Evolutionary conservation across 1,140 invertebrate genomes (phyloP).

Genomic region (Holotrichia oblita): DNA sequence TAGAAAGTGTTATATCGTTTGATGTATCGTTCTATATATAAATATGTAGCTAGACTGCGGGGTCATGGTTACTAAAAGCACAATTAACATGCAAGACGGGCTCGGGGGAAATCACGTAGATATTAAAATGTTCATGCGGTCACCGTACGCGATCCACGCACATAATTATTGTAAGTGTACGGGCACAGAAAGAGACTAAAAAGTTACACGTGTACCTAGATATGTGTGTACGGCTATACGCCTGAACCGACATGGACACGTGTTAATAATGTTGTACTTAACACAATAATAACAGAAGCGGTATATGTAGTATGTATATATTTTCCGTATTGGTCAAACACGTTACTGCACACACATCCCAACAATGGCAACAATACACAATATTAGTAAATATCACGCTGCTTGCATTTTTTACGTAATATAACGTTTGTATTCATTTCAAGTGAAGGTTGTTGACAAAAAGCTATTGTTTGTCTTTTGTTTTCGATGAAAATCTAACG

Average conservation of each 20-base stretch:
- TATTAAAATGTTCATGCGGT: constrained; percentile 24
- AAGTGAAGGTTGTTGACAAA: constrained; percentile 35
- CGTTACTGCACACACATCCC: no score
- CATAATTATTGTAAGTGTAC: background rate
- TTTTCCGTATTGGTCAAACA: background rate
- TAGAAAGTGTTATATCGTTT: background rate
- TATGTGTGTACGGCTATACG: background rate
- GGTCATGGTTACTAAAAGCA: constrained; percentile 30
- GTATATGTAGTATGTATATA: no score
- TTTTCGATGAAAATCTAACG: background rate
- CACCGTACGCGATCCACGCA: background rate
- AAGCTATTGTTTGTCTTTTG: constrained; percentile 38
- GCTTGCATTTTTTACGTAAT: background rate
- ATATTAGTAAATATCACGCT: background rate
- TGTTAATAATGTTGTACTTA: background rate
- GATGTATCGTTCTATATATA: constrained; percentile 26
- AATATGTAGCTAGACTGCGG: background rate
- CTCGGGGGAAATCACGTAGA: constrained; percentile 33
- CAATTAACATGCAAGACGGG: constrained; percentile 22
- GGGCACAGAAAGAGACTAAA: background rate
- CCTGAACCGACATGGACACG: background rate
- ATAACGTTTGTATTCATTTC: background rate
- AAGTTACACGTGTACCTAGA: background rate
- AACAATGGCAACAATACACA: background rate
- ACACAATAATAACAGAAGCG: background rate